A percentile compares a stretch with the other conserved stretches of the same genome.
Evolutionary conservation across 2,113 vertebrate species (phyloP).

Genomic region (Podiceps cristatus): DNA sequence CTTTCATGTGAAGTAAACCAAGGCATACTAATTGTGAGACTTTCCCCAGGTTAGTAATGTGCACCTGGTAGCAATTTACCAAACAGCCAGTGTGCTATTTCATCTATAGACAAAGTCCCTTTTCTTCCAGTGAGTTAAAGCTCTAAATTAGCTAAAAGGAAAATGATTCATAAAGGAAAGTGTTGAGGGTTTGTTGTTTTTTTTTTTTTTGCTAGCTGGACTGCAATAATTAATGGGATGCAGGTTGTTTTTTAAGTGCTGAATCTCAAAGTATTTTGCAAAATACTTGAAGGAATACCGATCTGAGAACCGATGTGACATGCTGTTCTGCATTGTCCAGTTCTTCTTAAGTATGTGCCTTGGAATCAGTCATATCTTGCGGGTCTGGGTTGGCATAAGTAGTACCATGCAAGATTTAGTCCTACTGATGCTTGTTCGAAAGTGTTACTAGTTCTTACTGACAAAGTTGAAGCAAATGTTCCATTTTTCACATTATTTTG

Average conservation of each 20-base stretch:
- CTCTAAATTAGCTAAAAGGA: background rate
- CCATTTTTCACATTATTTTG: slow-evolving; percentile 10
- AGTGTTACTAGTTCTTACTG: background rate
- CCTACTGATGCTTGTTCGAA: background rate
- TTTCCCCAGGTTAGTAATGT: background rate
- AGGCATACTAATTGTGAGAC: background rate
- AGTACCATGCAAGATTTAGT: background rate
- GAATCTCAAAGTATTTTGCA: background rate
- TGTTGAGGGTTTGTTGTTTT: background rate
- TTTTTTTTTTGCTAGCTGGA: background rate
- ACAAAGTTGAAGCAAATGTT: background rate
- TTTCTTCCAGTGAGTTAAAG: background rate
- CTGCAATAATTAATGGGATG: background rate
- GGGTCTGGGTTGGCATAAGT: background rate
- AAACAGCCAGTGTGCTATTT: background rate
- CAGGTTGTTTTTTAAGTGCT: background rate
- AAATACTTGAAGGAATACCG: background rate
- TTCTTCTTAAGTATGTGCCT: background rate
- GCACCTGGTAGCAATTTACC: background rate
- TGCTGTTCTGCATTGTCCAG: background rate
- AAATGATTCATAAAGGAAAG: background rate
- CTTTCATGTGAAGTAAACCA: background rate
- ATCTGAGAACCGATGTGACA: background rate
- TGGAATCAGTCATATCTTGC: background rate
- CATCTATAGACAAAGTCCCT: background rate